Evolutionary conservation across 2,888 invertebrate genomes (phyloP).

Genomic region (Hydroisotoma schaefferi): DNA sequence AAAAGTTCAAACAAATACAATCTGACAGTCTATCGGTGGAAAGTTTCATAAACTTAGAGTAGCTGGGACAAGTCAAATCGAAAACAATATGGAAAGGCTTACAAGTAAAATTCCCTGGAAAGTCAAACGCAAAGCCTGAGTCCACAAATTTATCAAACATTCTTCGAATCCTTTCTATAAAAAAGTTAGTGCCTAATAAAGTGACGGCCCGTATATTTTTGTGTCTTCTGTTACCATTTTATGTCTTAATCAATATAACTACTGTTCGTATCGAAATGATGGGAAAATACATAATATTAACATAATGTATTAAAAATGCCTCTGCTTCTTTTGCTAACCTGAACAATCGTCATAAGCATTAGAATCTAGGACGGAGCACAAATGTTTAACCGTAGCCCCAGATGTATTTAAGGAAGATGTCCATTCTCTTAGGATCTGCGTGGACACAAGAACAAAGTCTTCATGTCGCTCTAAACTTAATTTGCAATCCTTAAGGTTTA

Average conservation of each 20-base stretch:
- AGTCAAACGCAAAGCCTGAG: slow-evolving; percentile 33
- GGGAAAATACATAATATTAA: not conserved
- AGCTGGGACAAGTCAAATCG: no score
- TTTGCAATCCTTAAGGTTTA: slow-evolving; percentile 21
- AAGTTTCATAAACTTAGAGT: no score
- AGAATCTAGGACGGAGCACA: not conserved
- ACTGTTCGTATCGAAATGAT: not conserved
- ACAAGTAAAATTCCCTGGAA: slow-evolving; percentile 32
- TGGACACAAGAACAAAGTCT: slow-evolving; percentile 30
- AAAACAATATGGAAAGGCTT: no score
- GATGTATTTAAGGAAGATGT: slow-evolving; percentile 12
- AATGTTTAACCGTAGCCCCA: not conserved
- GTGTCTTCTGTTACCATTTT: no score
- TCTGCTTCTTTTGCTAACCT: no score
- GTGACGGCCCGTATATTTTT: no score
- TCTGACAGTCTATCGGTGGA: no score
- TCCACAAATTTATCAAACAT: slow-evolving; percentile 37
- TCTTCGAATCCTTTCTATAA: slow-evolving; percentile 31
- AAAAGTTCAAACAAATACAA: slow-evolving; percentile 3
- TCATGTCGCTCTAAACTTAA: slow-evolving; percentile 5
- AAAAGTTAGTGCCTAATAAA: no score
- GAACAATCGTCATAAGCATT: no score
- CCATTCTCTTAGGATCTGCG: slow-evolving; percentile 34
- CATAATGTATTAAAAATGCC: no score
- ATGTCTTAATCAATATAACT: not conserved